Base-by-base conservation (phyloP, 2,797 vertebrate species). In the Sebastes itinus region DNA sequence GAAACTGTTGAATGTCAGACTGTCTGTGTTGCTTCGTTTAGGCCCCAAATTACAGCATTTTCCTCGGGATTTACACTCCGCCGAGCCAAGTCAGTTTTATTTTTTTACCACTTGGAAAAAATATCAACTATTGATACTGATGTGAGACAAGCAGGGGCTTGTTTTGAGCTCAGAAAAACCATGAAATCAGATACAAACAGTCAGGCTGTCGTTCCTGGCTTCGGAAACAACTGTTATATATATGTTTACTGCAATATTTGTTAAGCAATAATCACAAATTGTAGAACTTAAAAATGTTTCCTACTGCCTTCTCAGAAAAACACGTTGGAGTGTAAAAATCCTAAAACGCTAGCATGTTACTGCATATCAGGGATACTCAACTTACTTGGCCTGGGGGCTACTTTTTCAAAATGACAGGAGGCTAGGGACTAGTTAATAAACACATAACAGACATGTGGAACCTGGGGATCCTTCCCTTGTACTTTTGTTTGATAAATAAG, bases 1-100 rank as follows among this genome's bases (percentile, higher is more conserved):
- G 80, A 86, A 85, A 69, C 85, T 85, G 67, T 73, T 77, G 67
- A 91, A 87, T 59, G 75, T 77, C 82, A 86, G 83, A 86, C 85
- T 75, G 83, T 82, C 82, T 91, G 80, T 66, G 67, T 75, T 86
- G 56, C 83, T 80, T 85, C 80, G 71, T 85, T 86, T 85, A 83
- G 85, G 56, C 62, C 38, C 63, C 64, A 91, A 89, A 88, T 90
- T 83, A 80, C 33, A 23, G 78, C 81, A 65, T 74, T 86, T 80
- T 84, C 5, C 75, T 75, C 35, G 73, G 10, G 73, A 88, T 85
- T 87, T 86, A 82, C 49, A 75, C 73, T 58, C 69, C 61, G 55
- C 67, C 16, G 38, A 63, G 81, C 84, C 84, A 90, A 88, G 78
- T 77, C 42, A 25, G 71, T 0, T 46, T 59, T 87, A 11, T 84